A percentile compares a stretch with the other conserved stretches of the same genome.
These are phyloP conservation scores for Tangara arthus DNA, from an alignment of 2,797 vertebrate genomes.

Conservation along the genomic window DNA sequence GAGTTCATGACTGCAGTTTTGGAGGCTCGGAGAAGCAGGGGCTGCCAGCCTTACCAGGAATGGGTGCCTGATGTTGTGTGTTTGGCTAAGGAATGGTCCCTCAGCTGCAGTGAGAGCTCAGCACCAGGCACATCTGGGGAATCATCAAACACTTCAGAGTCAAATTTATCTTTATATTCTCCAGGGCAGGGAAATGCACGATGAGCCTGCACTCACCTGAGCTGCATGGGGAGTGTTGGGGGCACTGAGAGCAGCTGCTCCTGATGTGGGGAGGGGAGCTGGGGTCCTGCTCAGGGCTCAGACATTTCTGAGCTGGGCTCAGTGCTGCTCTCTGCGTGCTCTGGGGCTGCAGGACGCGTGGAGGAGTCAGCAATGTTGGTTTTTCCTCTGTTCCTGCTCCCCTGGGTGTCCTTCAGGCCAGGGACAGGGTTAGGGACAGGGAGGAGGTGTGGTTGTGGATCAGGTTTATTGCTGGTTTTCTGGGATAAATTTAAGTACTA, in stretches of 20 bases:
- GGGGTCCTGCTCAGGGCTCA: neutral
- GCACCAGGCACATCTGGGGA: neutral
- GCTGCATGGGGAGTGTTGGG: too few species aligned
- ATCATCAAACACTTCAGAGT: neutral
- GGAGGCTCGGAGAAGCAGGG: neutral
- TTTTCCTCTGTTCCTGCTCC: neutral
- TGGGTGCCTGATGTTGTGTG: neutral
- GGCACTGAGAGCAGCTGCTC: too few species aligned
- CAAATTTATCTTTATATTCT: neutral
- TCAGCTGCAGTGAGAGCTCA: neutral
- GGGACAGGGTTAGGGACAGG: neutral
- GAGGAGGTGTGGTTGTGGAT: neutral
- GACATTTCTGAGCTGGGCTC: neutral
- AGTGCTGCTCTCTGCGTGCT: neutral
- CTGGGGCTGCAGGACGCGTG: neutral
- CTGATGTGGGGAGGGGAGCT: neutral
- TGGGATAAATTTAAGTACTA: neutral
- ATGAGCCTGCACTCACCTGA: neutral
- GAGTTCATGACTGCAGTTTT: neutral
- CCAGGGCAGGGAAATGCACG: neutral
- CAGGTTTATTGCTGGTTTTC: neutral
- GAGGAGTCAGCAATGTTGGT: conserved; percentile 1
- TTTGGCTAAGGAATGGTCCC: neutral
- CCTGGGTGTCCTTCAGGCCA: neutral
- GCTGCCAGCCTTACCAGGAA: neutral